Percentiles rank a stretch among this genome's conserved stretches.
Conservation (phyloP, 2,888 invertebrate species). For the Linyphia triangularis region DNA sequence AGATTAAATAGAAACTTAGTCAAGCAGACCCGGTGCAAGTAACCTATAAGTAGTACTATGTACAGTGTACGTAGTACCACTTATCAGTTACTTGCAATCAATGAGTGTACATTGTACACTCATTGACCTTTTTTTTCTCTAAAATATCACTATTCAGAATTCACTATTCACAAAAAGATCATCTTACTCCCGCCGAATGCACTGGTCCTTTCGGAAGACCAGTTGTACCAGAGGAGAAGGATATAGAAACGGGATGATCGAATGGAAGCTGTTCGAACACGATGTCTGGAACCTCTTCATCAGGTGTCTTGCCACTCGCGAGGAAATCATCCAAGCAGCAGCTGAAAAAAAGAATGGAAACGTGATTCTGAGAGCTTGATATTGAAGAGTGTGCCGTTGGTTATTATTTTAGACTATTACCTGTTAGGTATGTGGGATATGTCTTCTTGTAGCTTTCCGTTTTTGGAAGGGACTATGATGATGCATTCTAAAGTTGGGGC, state of each 20-base stretch:
- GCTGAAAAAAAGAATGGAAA: slow-evolving; percentile 7
- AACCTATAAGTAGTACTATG: no score
- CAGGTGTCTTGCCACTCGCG: slow-evolving; percentile 23
- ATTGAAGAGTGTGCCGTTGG: background rate
- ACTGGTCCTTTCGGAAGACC: slow-evolving; percentile 84
- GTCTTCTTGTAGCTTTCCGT: slow-evolving; percentile 4
- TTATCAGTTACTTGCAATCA: no score
- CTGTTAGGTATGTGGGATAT: slow-evolving; percentile 49
- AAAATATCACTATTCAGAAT: no score
- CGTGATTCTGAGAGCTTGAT: background rate
- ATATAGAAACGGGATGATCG: slow-evolving; percentile 82
- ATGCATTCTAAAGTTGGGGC: slow-evolving; percentile 34
- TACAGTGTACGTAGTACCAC: no score
- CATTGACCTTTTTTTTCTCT: no score
- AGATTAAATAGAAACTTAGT: no score
- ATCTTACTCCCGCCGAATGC: slow-evolving; percentile 82
- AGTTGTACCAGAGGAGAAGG: slow-evolving; percentile 83
- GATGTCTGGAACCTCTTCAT: slow-evolving; percentile 50
- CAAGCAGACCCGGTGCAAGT: no score
- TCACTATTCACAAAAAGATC: no score
- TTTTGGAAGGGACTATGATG: slow-evolving; percentile 22
- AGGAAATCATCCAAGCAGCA: slow-evolving; percentile 60
- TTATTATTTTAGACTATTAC: slow-evolving; percentile 4
- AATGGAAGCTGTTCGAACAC: slow-evolving; percentile 82
- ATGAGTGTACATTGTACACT: no score